phyloP scores from a whole-genome alignment of 1,140 invertebrate genomes.

The Hyphantria cunea region DNA sequence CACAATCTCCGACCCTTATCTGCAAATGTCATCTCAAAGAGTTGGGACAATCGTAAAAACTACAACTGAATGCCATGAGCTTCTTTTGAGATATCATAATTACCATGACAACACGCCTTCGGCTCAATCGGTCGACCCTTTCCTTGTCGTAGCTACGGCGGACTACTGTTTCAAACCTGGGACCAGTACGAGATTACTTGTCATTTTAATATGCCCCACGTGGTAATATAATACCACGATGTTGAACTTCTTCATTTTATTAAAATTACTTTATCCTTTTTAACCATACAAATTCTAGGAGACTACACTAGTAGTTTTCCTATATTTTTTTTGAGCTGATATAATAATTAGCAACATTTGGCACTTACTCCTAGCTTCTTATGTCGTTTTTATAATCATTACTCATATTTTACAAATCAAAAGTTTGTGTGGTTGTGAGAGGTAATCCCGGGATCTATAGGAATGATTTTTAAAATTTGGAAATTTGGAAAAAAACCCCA shows the following conservation, averaged over 20 bases:
- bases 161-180: constrained; percentile 15
- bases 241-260: no score
- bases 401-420: no score
- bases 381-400: no score
- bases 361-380: no score
- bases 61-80: constrained; percentile 24
- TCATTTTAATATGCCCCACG: constrained; percentile 23
- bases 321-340: no score
- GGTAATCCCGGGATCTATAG: no score
- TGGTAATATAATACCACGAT: not conserved
- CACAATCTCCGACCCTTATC: constrained; percentile 15
- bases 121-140: constrained; percentile 37
- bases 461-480: no score
- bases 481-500: no score
- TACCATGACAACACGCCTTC: constrained; percentile 35
- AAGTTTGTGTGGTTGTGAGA: no score
- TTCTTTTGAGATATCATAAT: constrained; percentile 38
- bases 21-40: constrained; percentile 19
- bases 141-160: constrained; percentile 27
- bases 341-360: no score
- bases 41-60: constrained; percentile 16
- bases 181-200: constrained; percentile 26
- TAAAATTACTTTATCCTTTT: not conserved
- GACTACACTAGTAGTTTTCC: no score
- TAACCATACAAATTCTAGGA: no score